Conservation (phyloP, 2,797 vertebrate genomes). For the Eurystomus glaucurus region DNA sequence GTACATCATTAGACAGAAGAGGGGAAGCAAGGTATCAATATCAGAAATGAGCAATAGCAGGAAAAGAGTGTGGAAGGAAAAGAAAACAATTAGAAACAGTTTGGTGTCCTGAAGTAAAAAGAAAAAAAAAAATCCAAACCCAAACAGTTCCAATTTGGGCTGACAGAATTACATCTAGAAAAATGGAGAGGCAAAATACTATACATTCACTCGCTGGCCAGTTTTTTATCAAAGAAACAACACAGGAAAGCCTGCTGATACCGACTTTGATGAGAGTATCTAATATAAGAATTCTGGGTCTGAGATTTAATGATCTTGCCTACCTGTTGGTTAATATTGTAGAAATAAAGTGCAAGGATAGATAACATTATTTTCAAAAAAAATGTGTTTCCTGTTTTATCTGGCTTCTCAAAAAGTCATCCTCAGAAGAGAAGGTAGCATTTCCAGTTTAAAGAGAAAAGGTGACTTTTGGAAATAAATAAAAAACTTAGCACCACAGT, state of each 20-base stretch:
- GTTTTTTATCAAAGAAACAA: slow-evolving; percentile 46
- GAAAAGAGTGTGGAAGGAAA: slow-evolving; percentile 55
- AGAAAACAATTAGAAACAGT: slow-evolving; percentile 66
- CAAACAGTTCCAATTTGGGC: neutral
- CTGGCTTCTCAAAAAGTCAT: neutral
- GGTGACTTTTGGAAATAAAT: neutral
- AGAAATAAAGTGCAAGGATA: neutral
- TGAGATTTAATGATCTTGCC: slow-evolving; percentile 9
- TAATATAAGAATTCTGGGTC: neutral
- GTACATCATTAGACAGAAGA: slow-evolving; percentile 68
- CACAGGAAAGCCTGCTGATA: neutral
- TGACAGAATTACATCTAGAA: neutral
- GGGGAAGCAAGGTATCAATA: slow-evolving; percentile 68
- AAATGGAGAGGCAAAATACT: neutral
- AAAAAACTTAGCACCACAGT: neutral
- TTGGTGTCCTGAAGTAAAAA: slow-evolving; percentile 32
- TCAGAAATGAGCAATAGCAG: slow-evolving; percentile 63
- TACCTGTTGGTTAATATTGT: neutral
- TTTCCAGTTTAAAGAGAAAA: neutral
- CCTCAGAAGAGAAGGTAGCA: neutral
- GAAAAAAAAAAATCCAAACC: neutral
- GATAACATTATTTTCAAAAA: neutral
- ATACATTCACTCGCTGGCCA: neutral
- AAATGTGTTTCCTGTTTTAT: neutral
- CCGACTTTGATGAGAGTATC: neutral